phyloP scores from a whole-genome alignment of 2,888 invertebrate genomes.

The Hipparchia sbordonii region DNA sequence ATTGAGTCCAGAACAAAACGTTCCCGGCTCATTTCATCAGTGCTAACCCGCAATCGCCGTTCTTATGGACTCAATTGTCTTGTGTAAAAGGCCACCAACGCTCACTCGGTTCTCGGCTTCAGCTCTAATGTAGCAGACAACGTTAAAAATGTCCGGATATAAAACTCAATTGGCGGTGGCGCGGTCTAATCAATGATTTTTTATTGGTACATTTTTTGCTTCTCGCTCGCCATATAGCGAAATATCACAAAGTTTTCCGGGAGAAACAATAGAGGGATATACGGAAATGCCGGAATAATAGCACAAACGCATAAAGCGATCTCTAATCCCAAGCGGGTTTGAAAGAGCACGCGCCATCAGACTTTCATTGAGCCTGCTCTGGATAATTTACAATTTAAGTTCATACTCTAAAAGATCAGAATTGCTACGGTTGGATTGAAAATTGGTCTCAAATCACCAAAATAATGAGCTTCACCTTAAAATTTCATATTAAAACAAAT shows the following conservation, averaged over 20 bases:
- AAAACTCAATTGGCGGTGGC: constrained; percentile 43
- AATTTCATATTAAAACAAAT: not conserved
- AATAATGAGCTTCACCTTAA: not conserved
- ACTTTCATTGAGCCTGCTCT: constrained; percentile 48
- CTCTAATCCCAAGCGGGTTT: constrained; percentile 66
- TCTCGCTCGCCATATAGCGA: constrained; percentile 44
- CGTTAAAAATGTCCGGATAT: constrained; percentile 46
- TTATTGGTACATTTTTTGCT: constrained; percentile 47
- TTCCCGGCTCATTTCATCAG: constrained; percentile 72
- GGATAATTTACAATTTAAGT: constrained; percentile 71
- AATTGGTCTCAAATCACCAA: not conserved
- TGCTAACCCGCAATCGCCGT: constrained; percentile 64
- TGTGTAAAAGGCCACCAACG: constrained; percentile 52
- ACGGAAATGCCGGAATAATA: constrained; percentile 60
- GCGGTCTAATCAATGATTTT: constrained; percentile 42
- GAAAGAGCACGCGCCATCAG: constrained; percentile 66
- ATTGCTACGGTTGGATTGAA: constrained; percentile 5
- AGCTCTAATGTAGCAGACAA: constrained; percentile 42
- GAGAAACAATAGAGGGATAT: constrained; percentile 62
- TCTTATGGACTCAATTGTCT: constrained; percentile 71
- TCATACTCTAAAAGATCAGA: constrained; percentile 49
- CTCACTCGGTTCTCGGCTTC: constrained; percentile 42
- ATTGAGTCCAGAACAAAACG: constrained; percentile 61
- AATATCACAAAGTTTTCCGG: constrained; percentile 56
- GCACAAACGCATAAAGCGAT: constrained; percentile 66